A percentile compares a stretch with the other conserved stretches of the same genome.
Conservation (phyloP, 53 echinoderm and acorn worm species). For the Patiria pectinifera region DNA sequence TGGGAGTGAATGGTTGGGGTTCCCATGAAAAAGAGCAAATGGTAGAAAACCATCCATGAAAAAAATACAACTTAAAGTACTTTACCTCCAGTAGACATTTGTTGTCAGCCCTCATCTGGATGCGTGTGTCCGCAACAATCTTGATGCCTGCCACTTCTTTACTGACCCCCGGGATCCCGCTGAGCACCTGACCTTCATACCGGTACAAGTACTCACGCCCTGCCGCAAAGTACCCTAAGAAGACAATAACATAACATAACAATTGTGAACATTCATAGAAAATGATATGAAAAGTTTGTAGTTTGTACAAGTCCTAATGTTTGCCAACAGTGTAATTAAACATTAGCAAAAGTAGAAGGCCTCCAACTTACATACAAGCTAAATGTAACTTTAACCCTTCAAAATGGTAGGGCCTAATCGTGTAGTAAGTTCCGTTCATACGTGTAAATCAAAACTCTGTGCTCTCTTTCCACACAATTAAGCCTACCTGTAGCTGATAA, state of each 20-base stretch:
- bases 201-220: constrained; percentile 70
- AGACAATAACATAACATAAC: constrained; percentile 7
- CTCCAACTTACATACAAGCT: too few relatives aligned
- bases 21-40: too few relatives aligned
- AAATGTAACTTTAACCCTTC: too few relatives aligned
- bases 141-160: constrained; percentile 63
- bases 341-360: too few relatives aligned
- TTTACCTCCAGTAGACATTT: constrained; percentile 45
- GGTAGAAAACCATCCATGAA: too few relatives aligned
- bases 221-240: constrained; percentile 67
- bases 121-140: constrained; percentile 40
- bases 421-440: too few relatives aligned
- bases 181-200: constrained; percentile 86
- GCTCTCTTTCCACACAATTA: too few relatives aligned
- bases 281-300: background rate
- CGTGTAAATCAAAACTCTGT: too few relatives aligned
- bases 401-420: too few relatives aligned
- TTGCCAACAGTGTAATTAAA: too few relatives aligned
- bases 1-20: too few relatives aligned
- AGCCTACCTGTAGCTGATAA: too few relatives aligned
- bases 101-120: constrained; percentile 50
- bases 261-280: background rate
- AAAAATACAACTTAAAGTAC: background rate
- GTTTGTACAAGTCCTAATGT: background rate
- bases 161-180: constrained; percentile 70